Base-by-base conservation (phyloP, 1,140 invertebrate genomes). In the Lineus longissimus region DNA sequence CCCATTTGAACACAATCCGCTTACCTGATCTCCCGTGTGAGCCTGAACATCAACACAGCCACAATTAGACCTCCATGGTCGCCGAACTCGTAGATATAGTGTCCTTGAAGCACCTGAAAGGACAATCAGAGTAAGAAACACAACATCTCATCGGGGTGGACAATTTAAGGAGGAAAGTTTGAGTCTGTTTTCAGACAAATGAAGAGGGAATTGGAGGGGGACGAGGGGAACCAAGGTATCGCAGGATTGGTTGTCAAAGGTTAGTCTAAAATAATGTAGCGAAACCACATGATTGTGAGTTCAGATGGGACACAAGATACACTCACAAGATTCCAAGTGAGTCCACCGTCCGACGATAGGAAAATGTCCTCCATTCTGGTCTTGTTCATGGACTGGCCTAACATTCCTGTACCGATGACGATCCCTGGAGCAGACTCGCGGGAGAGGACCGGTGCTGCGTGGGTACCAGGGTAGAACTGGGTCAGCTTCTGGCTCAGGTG, bases 31-130 rank as follows among this genome's bases (percentile, higher is more conserved):
- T 90, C 86, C 68, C 88, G 85, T 0, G 92, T 94, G 74, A 66
- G 89, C 86, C 19, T 86, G 83, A 1, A 84, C 84, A 68, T 73
- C 64, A 89, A 88, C 0, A 93, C 90, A 0, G 92, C 92, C 0
- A 93, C 89, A 22, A 95, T 77, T 1, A 95, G 82, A 17, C 92
- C 92, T 2, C 94, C 94, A 78, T 94, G 91, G 81, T 97, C 93
- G 0, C 92, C 93, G 80, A 93, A 88, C 70, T 91, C 90, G 80
- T 92, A 95, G 73, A 92, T 88, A 74, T 93, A 92, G 65, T 89
- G 89, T 55, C 93, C 92, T 75, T 89, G 87, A 1, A 95, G 78
- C 0, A 86, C 81, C 84, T 88, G 79, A 25, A n/a, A n/a, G 74
- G 65, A 63, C 11, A 62, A 23, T 19, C 17, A 17, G 55, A 55